Percentiles rank a stretch among this genome's conserved stretches.
Evolutionary conservation across 35 echinoderm and acorn worm genomes (phyloP).

Genomic region (Chiridota heheva): DNA sequence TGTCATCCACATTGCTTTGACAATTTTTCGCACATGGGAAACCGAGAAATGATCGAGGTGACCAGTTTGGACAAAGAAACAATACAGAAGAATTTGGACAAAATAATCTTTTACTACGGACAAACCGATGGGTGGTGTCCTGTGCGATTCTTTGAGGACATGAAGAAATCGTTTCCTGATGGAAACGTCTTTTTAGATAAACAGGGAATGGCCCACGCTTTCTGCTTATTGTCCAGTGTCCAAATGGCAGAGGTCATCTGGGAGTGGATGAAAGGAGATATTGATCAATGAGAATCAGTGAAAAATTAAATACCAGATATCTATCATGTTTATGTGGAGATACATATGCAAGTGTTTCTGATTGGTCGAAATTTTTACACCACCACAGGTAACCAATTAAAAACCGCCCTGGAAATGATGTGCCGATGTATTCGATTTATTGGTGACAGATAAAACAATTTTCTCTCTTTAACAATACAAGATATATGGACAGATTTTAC

Average conservation of each 20-base stretch:
- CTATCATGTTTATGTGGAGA: too few relatives aligned
- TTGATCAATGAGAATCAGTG: too few relatives aligned
- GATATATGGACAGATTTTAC: too few relatives aligned
- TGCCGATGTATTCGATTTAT: too few relatives aligned
- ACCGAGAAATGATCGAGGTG: constrained; percentile 37
- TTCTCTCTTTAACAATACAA: too few relatives aligned
- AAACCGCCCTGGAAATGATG: too few relatives aligned
- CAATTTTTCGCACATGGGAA: constrained; percentile 44
- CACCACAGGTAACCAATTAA: too few relatives aligned
- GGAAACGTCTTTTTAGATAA: constrained; percentile 18
- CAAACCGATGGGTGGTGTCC: constrained; percentile 46
- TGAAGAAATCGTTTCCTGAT: constrained; percentile 31
- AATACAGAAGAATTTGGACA: constrained; percentile 20
- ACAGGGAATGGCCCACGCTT: constrained; percentile 31
- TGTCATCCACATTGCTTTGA: constrained; percentile 38
- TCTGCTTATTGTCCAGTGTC: constrained; percentile 32
- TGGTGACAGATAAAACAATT: too few relatives aligned
- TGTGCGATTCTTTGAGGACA: constrained; percentile 23
- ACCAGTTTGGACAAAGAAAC: constrained; percentile 12
- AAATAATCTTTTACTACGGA: constrained; percentile 55
- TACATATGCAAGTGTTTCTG: too few relatives aligned
- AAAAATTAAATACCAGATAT: too few relatives aligned
- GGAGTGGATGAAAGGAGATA: constrained; percentile 38
- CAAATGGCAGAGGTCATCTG: constrained; percentile 49
- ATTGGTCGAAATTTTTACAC: too few relatives aligned